These are phyloP conservation scores for Acropora yongei DNA, from an alignment of 64 coral and sea anemone genomes.

Conservation along the genomic window DNA sequence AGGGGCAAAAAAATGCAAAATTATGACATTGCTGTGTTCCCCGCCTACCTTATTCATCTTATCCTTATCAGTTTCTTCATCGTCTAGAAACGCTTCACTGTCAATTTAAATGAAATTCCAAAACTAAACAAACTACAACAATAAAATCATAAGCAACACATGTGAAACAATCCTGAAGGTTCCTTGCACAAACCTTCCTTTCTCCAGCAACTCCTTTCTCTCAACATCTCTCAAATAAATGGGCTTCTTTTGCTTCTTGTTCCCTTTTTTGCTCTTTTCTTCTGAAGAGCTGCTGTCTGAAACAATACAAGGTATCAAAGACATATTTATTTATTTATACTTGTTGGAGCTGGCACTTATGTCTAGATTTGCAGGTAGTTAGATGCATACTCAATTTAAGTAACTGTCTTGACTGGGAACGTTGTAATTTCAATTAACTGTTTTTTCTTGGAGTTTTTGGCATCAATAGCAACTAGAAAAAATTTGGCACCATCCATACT, in stretches of 20 bases:
- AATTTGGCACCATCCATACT: no score
- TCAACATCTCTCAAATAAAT: slow-evolving; percentile 95
- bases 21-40: no score
- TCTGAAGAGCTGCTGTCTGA: slow-evolving; percentile 23
- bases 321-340: no score
- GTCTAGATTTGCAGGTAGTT: no score
- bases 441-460: no score
- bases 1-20: no score
- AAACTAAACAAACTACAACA: background rate
- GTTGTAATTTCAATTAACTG: no score
- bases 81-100: slow-evolving; percentile 92
- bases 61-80: slow-evolving; percentile 76
- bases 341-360: no score
- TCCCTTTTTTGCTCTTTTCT: slow-evolving; percentile 44
- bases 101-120: background rate
- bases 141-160: background rate
- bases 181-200: slow-evolving; percentile 73
- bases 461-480: no score
- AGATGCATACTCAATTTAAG: no score
- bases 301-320: background rate
- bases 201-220: slow-evolving; percentile 84
- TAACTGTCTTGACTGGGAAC: no score
- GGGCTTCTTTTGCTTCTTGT: slow-evolving; percentile 64
- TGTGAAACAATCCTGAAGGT: background rate
- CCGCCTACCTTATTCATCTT: slow-evolving; percentile 10